Evolutionary conservation across 1,140 invertebrate genomes (phyloP).

Genomic region (Scylla paramamosain): DNA sequence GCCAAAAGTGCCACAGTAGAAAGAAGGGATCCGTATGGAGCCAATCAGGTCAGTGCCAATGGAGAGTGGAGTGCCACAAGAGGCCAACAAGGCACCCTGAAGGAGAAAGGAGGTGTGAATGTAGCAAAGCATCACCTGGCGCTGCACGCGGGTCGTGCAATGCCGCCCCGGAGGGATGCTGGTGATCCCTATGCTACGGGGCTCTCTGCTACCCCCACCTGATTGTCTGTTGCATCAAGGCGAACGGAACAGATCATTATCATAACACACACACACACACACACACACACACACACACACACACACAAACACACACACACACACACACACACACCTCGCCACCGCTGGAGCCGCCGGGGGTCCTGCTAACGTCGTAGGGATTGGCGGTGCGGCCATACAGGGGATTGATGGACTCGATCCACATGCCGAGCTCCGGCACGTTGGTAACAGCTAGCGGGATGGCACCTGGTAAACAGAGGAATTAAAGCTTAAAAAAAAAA

Average conservation of each 20-base stretch:
- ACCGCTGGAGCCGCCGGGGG: conserved; percentile 90
- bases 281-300: too few species aligned
- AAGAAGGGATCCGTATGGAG: conserved; percentile 95
- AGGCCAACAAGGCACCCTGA: conserved; percentile 83
- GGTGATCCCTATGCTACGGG: too few species aligned
- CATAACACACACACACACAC: too few species aligned
- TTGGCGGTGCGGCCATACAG: conserved; percentile 92
- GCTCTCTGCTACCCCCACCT: too few species aligned
- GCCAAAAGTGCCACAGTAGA: conserved; percentile 97
- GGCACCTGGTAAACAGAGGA: conserved; percentile 81
- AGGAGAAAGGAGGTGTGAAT: not conserved
- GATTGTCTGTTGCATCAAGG: too few species aligned
- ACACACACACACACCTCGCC: conserved; percentile 82
- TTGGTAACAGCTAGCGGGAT: conserved; percentile 90
- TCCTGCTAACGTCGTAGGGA: conserved; percentile 92
- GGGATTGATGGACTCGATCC: conserved; percentile 92
- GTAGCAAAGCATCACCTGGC: too few species aligned
- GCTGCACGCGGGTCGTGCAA: too few species aligned
- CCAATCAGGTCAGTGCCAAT: conserved; percentile 97
- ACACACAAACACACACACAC: not conserved
- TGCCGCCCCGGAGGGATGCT: too few species aligned
- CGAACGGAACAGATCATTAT: too few species aligned
- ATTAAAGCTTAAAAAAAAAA: not conserved
- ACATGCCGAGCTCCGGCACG: conserved; percentile 90
- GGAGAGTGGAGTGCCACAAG: conserved; percentile 90